A percentile compares a stretch with the other conserved stretches of the same genome.
phyloP scores from a whole-genome alignment of 2,797 vertebrate genomes.

The Propithecus deckenii region DNA sequence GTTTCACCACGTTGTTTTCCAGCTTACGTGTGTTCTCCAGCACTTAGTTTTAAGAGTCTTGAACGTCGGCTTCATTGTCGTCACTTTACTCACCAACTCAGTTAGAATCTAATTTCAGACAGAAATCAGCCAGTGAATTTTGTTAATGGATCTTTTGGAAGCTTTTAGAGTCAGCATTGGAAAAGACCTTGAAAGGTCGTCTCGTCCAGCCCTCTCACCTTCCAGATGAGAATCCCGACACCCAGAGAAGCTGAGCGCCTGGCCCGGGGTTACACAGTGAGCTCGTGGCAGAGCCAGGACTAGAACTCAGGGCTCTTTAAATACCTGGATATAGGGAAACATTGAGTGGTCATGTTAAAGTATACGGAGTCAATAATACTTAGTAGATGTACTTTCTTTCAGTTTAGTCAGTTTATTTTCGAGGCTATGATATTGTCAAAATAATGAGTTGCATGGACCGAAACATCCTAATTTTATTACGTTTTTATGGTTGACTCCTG shows the following conservation, averaged over 20 bases:
- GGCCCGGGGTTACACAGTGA: neutral
- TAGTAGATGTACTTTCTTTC: neutral
- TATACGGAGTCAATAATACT: neutral
- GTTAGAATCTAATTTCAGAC: neutral
- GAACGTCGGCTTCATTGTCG: neutral
- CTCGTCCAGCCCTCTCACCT: neutral
- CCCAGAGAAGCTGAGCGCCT: neutral
- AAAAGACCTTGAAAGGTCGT: neutral
- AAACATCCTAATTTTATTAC: neutral
- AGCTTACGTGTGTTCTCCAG: neutral
- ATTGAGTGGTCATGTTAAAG: neutral
- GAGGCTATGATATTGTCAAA: neutral
- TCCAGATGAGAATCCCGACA: neutral
- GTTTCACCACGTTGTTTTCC: neutral
- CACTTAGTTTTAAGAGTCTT: neutral
- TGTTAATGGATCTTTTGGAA: slow-evolving; percentile 23
- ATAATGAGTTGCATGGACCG: neutral
- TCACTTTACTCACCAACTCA: neutral
- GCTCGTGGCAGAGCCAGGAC: neutral
- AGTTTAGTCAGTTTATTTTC: neutral
- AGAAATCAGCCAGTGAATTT: slow-evolving; percentile 6
- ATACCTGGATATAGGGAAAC: neutral
- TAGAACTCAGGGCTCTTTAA: neutral
- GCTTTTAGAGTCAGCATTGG: neutral
- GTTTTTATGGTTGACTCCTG: neutral